Base-by-base conservation (phyloP, 2,888 invertebrate genomes). In the Schizotus pectinicornis region DNA sequence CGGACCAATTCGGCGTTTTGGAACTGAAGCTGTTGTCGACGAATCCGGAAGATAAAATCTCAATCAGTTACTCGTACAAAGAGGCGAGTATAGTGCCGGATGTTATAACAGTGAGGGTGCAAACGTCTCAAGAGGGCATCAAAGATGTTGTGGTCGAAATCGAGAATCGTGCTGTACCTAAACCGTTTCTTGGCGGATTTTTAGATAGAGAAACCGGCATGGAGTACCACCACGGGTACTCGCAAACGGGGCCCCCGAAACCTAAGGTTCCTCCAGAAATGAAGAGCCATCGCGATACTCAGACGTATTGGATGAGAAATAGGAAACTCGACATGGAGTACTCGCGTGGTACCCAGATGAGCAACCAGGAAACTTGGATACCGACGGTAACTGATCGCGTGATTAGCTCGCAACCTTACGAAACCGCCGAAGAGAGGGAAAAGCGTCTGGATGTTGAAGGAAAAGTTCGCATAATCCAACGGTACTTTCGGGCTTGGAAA, bases 161-260 rank as follows among this genome's bases (percentile, higher is more conserved):
- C 61, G 83, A 84, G 65, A 84, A 86, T 67, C 79, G 81, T 35
- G 73, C 80, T 0, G 88, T 89, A 34, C 74, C 82, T 36, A 95
- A 94, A 74, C 91, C 92, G 0, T 91, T 88, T 80, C 79, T 90
- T 65, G 93, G 94, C 47, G 95, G 95, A 32, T 95, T 90, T 79
- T 82, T 84, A 58, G 86, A 95, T 77, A 85, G 84, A 65, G 74
- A 83, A 48, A 91, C 88, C 52, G 88, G 88, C 13, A 77, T 84
- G 6, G 85, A 89, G 69, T 95, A 89, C 75, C 87, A 92, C 68
- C 90, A 96, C 79, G 95, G 93, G 2, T 88, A 85, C 62, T 88
- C 91, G 0, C 95, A 95, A 81, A 95, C 95, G 3, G 87, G 86
- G 0, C 88, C 88, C 36, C 82, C 82, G 47, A 77, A 80, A 2